phyloP scores from a whole-genome alignment of 37 sponge, comb jelly and placozoan genomes.

The Axinella damicornis region DNA sequence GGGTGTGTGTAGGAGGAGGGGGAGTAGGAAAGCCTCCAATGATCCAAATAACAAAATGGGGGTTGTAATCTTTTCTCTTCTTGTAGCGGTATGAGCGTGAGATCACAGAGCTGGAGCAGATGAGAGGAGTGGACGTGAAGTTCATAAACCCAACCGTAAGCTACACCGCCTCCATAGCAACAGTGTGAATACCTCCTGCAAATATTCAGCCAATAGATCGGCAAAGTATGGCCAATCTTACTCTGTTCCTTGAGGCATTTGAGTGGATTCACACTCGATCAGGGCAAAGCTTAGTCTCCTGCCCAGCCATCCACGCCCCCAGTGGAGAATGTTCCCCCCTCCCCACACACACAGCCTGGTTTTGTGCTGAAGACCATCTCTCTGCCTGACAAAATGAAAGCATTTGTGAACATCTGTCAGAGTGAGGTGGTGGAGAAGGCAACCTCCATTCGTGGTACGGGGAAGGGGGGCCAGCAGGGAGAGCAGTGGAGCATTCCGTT shows the following conservation, averaged over 20 bases:
- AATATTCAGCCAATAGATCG: too few relatives aligned
- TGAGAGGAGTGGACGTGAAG: conserved; percentile 89
- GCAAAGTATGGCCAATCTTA: too few relatives aligned
- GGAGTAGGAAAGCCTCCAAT: too few relatives aligned
- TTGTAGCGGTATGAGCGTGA: conserved; percentile 88
- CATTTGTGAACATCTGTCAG: conserved; percentile 86
- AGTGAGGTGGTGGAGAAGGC: conserved; percentile 54
- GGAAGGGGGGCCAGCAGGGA: conserved; percentile 45
- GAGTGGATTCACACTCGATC: too few relatives aligned
- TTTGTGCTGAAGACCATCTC: conserved; percentile 81
- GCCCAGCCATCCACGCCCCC: too few relatives aligned
- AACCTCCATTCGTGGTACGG: conserved; percentile 16
- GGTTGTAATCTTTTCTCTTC: not conserved
- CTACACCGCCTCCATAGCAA: not conserved
- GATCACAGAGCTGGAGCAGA: conserved; percentile 79
- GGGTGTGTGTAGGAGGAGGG: not conserved
- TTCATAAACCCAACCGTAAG: conserved; percentile 82
- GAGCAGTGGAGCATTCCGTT: conserved; percentile 88
- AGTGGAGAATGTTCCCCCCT: not conserved
- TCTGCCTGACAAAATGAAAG: conserved; percentile 55
- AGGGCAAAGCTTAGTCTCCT: too few relatives aligned
- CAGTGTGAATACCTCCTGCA: not conserved
- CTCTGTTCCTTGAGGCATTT: too few relatives aligned
- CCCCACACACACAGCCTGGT: conserved; percentile 60
- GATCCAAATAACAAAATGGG: too few relatives aligned